phyloP scores from a whole-genome alignment of 2,113 vertebrate species.

The Petaurus breviceps region DNA sequence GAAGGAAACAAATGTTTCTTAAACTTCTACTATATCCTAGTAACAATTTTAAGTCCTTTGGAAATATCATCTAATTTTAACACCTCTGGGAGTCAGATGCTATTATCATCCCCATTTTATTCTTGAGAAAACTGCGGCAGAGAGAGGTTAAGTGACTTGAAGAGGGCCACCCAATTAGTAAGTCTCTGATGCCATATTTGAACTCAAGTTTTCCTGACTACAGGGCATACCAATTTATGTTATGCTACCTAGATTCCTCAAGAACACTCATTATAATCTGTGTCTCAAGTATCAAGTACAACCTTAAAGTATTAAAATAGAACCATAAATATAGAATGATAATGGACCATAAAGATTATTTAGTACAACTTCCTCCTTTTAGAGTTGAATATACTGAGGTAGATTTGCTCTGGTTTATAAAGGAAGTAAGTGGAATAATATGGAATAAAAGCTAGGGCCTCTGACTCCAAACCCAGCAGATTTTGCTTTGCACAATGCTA shows the following conservation, averaged over 20 bases:
- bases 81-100: neutral
- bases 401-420: neutral
- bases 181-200: neutral
- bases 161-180: neutral
- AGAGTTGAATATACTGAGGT: neutral
- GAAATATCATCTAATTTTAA: neutral
- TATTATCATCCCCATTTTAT: neutral
- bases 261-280: neutral
- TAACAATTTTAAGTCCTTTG: neutral
- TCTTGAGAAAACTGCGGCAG: neutral
- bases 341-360: neutral
- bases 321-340: neutral
- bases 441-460: too few species aligned
- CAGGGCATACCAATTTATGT: neutral
- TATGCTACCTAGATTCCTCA: neutral
- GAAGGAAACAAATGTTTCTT: neutral
- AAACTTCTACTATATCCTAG: neutral
- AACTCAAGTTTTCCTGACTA: neutral
- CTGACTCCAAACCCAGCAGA: too few species aligned
- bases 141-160: neutral
- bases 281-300: neutral
- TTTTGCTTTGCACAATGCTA: too few species aligned
- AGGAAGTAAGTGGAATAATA: neutral
- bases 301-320: neutral
- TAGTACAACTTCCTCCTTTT: neutral